These are phyloP conservation scores for Physocephala rufipes DNA, from an alignment of 2,888 invertebrate species.

Conservation along the genomic window DNA sequence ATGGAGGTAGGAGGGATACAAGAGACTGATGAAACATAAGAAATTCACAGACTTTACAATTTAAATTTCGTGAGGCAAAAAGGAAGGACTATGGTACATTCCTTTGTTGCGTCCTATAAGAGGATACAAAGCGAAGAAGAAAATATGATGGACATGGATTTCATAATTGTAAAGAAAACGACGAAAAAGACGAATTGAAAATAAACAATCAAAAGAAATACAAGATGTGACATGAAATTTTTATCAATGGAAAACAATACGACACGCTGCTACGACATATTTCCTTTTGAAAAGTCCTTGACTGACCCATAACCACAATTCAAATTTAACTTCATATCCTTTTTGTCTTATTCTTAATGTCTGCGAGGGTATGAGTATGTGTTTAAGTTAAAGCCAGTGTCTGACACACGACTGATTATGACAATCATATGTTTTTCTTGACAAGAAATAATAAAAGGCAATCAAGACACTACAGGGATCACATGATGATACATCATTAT, in stretches of 20 bases:
- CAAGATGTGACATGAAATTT: constrained; percentile 2
- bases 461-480: too few species aligned
- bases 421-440: constrained; percentile 50
- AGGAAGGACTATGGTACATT: neutral
- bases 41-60: constrained; percentile 18
- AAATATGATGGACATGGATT: too few species aligned
- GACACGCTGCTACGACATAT: constrained; percentile 25
- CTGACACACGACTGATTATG: constrained; percentile 60
- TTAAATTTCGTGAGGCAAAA: neutral
- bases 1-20: constrained; percentile 57
- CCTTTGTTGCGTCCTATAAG: too few species aligned
- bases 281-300: constrained; percentile 16
- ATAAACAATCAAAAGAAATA: constrained; percentile 4
- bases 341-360: too few species aligned
- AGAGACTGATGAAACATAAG: neutral
- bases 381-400: constrained; percentile 33
- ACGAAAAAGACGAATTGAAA: neutral
- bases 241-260: constrained; percentile 15
- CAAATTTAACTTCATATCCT: constrained; percentile 19
- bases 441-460: constrained; percentile 20
- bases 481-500: neutral
- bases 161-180: too few species aligned
- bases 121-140: too few species aligned
- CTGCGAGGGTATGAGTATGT: too few species aligned
- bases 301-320: constrained; percentile 4